These are phyloP conservation scores for Pantala flavescens DNA, from an alignment of 1,140 invertebrate species.

Conservation along the genomic window DNA sequence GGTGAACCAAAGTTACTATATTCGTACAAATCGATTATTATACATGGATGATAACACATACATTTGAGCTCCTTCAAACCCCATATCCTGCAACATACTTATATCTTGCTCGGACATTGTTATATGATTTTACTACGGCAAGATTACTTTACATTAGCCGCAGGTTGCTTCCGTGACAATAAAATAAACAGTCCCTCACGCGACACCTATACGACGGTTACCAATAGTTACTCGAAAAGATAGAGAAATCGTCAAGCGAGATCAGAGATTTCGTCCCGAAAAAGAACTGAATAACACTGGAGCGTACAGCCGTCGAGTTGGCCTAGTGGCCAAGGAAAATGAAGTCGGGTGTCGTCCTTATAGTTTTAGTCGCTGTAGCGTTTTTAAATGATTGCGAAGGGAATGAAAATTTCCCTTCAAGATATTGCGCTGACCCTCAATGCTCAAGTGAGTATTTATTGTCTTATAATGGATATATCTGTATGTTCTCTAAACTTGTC, in stretches of 20 bases:
- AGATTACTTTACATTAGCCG: no score
- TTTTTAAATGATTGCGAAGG: neutral
- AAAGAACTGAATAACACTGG: neutral
- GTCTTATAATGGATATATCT: no score
- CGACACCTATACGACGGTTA: no score
- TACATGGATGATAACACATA: neutral
- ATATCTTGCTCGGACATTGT: neutral
- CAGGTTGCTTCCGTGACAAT: no score
- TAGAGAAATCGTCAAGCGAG: no score
- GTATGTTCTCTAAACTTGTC: no score
- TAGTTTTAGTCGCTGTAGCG: neutral
- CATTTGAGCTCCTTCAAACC: neutral
- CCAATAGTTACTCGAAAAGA: no score
- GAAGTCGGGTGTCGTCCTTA: neutral
- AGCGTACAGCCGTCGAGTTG: slow-evolving; percentile 2
- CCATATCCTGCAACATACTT: neutral
- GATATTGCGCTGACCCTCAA: neutral
- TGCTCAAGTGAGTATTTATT: neutral
- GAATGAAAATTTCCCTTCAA: neutral
- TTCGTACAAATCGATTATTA: no score
- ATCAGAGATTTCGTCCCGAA: no score
- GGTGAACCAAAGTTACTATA: no score
- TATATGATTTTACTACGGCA: no score
- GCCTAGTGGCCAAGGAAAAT: neutral
- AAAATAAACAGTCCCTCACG: no score